phyloP scores from a whole-genome alignment of 1,140 invertebrate genomes.

The Anadara kagoshimensis region DNA sequence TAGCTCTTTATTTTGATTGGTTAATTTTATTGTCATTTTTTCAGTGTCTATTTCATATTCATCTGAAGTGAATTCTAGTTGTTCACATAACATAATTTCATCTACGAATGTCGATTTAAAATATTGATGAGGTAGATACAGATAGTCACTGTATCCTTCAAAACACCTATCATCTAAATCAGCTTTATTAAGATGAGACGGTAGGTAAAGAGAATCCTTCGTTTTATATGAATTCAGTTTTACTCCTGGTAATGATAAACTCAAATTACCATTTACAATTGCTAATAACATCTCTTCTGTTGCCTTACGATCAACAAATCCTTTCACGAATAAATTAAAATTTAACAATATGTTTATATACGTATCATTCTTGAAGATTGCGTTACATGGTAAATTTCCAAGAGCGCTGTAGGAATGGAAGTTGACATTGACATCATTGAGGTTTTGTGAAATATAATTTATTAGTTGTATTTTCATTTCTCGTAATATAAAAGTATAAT shows the following conservation, averaged over 20 bases:
- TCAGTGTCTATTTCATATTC: constrained; percentile 6
- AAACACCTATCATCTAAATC: neutral
- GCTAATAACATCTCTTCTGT: no score
- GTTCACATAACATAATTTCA: constrained; percentile 12
- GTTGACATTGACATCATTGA: neutral
- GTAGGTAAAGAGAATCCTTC: neutral
- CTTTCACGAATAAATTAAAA: no score
- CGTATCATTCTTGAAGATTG: neutral
- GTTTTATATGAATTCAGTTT: neutral
- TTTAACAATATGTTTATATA: neutral
- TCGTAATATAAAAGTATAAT: neutral
- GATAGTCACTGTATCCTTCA: neutral
- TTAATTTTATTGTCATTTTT: neutral
- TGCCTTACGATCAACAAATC: no score
- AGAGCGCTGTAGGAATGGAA: neutral
- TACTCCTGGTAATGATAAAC: neutral
- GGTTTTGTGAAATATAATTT: neutral
- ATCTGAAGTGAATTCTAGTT: constrained; percentile 1
- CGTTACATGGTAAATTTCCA: neutral
- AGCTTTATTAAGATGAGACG: neutral
- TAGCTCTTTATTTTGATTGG: neutral
- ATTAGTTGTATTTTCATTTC: neutral
- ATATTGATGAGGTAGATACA: neutral
- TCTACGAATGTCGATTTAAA: constrained; percentile 3
- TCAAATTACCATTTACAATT: neutral